Percentiles rank a stretch among this genome's conserved stretches.
These are phyloP conservation scores for Formica aserva DNA, from an alignment of 2,888 invertebrate species.

Conservation along the genomic window DNA sequence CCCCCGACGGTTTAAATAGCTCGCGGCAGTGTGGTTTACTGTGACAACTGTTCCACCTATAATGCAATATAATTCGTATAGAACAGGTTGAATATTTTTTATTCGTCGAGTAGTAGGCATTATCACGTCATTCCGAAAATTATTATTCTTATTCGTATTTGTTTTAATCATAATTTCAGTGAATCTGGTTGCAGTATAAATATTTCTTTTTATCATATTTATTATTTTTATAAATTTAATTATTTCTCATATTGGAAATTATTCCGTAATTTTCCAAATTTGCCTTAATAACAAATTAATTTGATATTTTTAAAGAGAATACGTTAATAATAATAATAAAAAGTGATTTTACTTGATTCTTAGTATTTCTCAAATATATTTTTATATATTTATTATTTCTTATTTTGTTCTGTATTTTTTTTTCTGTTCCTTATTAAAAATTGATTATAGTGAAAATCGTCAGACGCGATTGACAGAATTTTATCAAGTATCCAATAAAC, in stretches of 20 bases:
- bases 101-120: not conserved
- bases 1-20: slow-evolving; percentile 35
- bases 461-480: not conserved
- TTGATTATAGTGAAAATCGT: not conserved
- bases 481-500: not conserved
- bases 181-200: not conserved
- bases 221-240: slow-evolving; percentile 8
- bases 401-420: not conserved
- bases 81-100: slow-evolving; percentile 18
- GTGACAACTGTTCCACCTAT: slow-evolving; percentile 37
- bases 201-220: not conserved
- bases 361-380: not conserved
- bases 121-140: not conserved
- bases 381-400: not conserved
- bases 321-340: not conserved
- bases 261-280: not conserved
- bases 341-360: not conserved
- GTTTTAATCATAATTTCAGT: not conserved
- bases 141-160: not conserved
- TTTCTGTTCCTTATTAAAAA: not conserved
- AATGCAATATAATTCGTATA: slow-evolving; percentile 36
- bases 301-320: not conserved
- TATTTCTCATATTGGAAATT: not conserved
- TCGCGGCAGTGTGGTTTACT: slow-evolving; percentile 25
- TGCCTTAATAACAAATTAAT: not conserved